phyloP scores from a whole-genome alignment of 2,888 invertebrate species.

The Ditylenchus weischeri region DNA sequence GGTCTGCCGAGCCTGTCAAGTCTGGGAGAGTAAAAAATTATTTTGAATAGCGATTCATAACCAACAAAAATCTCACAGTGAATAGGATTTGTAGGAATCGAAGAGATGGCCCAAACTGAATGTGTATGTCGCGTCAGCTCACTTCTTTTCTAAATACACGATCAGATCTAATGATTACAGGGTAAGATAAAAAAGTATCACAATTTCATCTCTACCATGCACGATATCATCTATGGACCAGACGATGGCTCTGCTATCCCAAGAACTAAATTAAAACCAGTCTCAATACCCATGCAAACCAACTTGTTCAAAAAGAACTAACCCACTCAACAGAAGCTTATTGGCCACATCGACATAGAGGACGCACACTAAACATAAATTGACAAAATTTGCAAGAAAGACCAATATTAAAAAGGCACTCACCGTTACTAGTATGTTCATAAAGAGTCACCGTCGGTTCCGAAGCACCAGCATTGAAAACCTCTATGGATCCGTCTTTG shows the following conservation, averaged over 20 bases:
- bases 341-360: slow-evolving; percentile 61
- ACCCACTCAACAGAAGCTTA: slow-evolving; percentile 65
- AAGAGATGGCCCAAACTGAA: slow-evolving; percentile 77
- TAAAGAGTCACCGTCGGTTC: slow-evolving; percentile 29
- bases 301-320: too few relatives aligned
- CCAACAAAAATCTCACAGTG: slow-evolving; percentile 69
- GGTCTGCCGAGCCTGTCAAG: slow-evolving; percentile 88
- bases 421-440: slow-evolving; percentile 40
- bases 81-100: slow-evolving; percentile 68
- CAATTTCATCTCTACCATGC: slow-evolving; percentile 16
- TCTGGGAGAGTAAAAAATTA: slow-evolving; percentile 59
- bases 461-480: slow-evolving; percentile 35
- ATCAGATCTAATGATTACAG: slow-evolving; percentile 58
- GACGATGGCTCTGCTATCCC: slow-evolving; percentile 83
- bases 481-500: slow-evolving; percentile 47
- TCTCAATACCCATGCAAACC: too few relatives aligned
- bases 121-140: slow-evolving; percentile 65
- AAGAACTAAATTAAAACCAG: slow-evolving; percentile 70
- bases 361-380: slow-evolving; percentile 61
- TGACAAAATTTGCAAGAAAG: background rate
- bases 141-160: slow-evolving; percentile 56
- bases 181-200: slow-evolving; percentile 16
- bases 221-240: slow-evolving; percentile 65
- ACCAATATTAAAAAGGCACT: background rate
- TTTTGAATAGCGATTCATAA: slow-evolving; percentile 59